These are phyloP conservation scores for Pinctada fucata DNA, from an alignment of 2,888 invertebrate species.

Conservation along the genomic window DNA sequence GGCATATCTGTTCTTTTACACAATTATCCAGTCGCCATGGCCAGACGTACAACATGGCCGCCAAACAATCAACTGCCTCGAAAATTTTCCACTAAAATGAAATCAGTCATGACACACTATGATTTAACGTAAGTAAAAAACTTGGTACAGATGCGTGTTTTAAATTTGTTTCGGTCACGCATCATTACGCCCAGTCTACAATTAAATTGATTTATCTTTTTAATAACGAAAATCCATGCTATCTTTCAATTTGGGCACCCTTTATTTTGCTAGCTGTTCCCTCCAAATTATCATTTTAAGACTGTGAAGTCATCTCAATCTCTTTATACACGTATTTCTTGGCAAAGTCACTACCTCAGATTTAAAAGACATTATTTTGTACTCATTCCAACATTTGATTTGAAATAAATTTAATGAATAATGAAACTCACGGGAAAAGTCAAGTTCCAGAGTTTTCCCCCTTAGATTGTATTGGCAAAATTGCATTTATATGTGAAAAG, in stretches of 20 bases:
- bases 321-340: too few relatives aligned
- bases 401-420: too few relatives aligned
- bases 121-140: slow-evolving; percentile 14
- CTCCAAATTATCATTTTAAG: slow-evolving; percentile 8
- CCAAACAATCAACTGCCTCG: slow-evolving; percentile 11
- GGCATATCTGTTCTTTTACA: too few relatives aligned
- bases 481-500: too few relatives aligned
- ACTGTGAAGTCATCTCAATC: slow-evolving; percentile 1
- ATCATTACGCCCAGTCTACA: slow-evolving; percentile 25
- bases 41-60: slow-evolving; percentile 9
- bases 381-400: too few relatives aligned
- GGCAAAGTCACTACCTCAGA: slow-evolving; percentile 8
- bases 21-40: too few relatives aligned
- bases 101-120: slow-evolving; percentile 22
- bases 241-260: slow-evolving; percentile 15
- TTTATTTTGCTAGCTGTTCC: slow-evolving; percentile 6
- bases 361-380: too few relatives aligned
- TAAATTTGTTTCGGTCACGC: slow-evolving; percentile 19
- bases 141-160: slow-evolving; percentile 26
- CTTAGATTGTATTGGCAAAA: too few relatives aligned
- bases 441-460: too few relatives aligned
- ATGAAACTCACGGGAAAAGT: too few relatives aligned
- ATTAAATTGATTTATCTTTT: slow-evolving; percentile 23
- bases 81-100: slow-evolving; percentile 11
- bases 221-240: slow-evolving; percentile 19